Percentiles rank a stretch among this genome's conserved stretches.
Conservation (phyloP, 2,888 invertebrate genomes). For the Hirtodrosophila confusa region DNA sequence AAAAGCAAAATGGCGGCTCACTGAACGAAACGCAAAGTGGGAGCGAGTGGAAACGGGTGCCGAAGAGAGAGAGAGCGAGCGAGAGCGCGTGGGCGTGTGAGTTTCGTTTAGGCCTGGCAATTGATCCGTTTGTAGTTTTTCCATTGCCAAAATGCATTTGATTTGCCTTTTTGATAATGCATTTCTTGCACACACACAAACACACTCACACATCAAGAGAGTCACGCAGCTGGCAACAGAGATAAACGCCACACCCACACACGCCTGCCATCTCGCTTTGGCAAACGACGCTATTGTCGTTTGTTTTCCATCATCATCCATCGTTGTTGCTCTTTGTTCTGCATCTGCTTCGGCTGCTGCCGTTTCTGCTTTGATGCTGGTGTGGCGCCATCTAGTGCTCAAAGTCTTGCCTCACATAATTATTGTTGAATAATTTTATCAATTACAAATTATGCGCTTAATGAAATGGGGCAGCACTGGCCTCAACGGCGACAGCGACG, state of each 20-base stretch:
- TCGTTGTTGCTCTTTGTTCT: slow-evolving; percentile 7
- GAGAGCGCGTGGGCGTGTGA: slow-evolving; percentile 2
- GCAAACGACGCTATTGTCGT: slow-evolving; percentile 17
- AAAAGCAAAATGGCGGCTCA: slow-evolving; percentile 50
- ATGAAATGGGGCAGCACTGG: slow-evolving; percentile 60
- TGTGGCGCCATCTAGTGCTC: slow-evolving; percentile 42
- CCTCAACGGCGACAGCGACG: slow-evolving; percentile 5
- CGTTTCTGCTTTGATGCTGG: not conserved
- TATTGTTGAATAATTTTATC: slow-evolving; percentile 64
- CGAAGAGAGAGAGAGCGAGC: not conserved
- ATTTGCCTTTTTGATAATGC: slow-evolving; percentile 50
- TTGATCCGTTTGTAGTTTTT: slow-evolving; percentile 30
- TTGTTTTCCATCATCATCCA: slow-evolving; percentile 15
- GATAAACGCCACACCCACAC: slow-evolving; percentile 48
- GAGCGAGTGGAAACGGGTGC: not conserved
- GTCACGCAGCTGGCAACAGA: not conserved
- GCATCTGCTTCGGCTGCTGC: slow-evolving; percentile 5
- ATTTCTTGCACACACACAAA: slow-evolving; percentile 20
- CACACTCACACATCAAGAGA: not conserved
- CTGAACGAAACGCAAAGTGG: slow-evolving; percentile 23
- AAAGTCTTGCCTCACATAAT: slow-evolving; percentile 22
- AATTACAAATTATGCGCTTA: slow-evolving; percentile 75
- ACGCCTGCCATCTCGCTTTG: slow-evolving; percentile 43
- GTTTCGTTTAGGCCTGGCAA: slow-evolving; percentile 31
- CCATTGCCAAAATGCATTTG: slow-evolving; percentile 62